Conservation (phyloP, 2,797 vertebrate genomes). For the Dendrocincla tyrannina region DNA sequence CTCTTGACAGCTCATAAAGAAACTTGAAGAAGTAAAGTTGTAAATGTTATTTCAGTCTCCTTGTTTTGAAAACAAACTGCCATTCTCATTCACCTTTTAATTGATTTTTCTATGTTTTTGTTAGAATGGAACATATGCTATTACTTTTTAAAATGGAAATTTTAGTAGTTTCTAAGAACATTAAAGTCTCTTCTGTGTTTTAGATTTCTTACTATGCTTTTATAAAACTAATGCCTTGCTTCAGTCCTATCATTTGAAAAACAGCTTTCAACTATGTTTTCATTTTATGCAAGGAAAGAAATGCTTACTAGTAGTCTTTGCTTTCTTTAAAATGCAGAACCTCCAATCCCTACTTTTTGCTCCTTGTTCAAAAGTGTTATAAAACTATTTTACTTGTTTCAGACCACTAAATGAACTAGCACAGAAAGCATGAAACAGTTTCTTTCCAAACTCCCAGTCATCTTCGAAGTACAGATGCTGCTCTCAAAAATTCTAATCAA, state of each 20-base stretch:
- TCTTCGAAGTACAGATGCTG: not conserved
- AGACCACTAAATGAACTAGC: not conserved
- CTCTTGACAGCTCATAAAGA: not conserved
- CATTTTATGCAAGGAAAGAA: not conserved
- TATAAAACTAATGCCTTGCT: not conserved
- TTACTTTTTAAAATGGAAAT: not conserved
- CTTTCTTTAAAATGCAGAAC: not conserved
- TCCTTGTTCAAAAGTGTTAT: not conserved
- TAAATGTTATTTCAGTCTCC: not conserved
- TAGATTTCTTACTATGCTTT: not conserved
- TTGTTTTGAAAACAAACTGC: not conserved
- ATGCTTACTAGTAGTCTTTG: not conserved
- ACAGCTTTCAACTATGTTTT: not conserved
- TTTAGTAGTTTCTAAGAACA: not conserved
- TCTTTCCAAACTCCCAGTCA: not conserved
- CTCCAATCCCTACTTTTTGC: not conserved
- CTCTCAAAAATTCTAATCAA: not conserved
- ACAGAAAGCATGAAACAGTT: not conserved
- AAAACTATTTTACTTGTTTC: not conserved
- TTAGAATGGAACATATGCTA: not conserved
- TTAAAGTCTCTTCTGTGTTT: not conserved
- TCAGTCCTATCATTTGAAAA: not conserved
- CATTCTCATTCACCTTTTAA: not conserved
- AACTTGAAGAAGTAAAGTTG: not conserved
- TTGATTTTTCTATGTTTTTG: not conserved